Evolutionary conservation across 2,113 vertebrate genomes (phyloP).

Genomic region (Nycticebus coucang): DNA sequence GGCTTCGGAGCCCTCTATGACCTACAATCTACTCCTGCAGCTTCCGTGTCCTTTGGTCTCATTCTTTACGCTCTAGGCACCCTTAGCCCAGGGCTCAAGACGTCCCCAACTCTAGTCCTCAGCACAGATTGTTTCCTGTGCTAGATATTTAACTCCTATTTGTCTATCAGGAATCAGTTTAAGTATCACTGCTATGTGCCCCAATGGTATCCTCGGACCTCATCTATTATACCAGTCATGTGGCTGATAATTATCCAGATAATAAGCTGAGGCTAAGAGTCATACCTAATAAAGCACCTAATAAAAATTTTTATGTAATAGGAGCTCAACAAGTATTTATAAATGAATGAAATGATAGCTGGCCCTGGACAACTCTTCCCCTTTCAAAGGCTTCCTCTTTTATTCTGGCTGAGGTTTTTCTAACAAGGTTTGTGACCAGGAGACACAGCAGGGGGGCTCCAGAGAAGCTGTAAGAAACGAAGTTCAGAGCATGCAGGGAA

Average conservation of each 20-base stretch:
- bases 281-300: neutral
- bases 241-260: neutral
- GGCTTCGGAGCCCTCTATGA: fast-evolving
- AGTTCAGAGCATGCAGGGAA: neutral
- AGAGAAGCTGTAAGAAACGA: neutral
- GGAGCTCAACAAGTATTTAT: neutral
- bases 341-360: neutral
- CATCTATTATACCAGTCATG: neutral
- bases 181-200: too few relatives aligned
- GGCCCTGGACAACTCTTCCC: neutral
- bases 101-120: neutral
- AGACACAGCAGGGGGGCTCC: neutral
- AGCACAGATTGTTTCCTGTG: neutral
- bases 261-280: neutral
- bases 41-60: neutral
- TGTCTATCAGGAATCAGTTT: neutral
- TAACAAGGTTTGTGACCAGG: neutral
- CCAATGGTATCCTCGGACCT: fast-evolving
- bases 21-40: neutral
- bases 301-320: neutral
- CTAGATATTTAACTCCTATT: neutral
- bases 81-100: neutral
- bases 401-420: neutral
- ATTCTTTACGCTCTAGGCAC: neutral
- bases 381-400: neutral